Evolutionary conservation across 2,888 invertebrate species (phyloP).

Genomic region (Cantharis rustica): DNA sequence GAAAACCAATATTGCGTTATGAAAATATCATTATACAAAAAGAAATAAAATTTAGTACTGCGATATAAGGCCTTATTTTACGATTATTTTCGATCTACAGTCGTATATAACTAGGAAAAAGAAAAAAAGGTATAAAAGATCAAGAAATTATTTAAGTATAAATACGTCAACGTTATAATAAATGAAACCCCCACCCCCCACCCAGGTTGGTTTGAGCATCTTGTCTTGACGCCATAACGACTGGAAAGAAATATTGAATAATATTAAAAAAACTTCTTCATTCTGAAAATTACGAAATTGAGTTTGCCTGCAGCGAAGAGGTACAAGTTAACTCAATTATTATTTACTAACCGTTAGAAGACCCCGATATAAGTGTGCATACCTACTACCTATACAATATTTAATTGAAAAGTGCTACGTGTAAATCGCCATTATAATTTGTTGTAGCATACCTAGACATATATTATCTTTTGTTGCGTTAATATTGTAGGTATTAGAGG

Average conservation of each 20-base stretch:
- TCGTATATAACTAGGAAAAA: no score
- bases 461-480: not conserved
- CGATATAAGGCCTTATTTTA: no score
- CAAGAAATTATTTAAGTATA: no score
- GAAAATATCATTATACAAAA: no score
- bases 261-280: not conserved
- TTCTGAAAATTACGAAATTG: not conserved
- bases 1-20: no score
- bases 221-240: not conserved
- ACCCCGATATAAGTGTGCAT: not conserved
- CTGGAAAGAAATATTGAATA: no score
- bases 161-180: no score
- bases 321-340: not conserved
- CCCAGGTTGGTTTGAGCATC: no score
- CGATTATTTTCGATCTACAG: no score
- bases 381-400: not conserved
- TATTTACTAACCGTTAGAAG: not conserved
- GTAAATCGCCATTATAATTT: not conserved
- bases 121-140: no score
- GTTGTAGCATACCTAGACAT: not conserved
- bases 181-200: no score
- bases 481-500: not conserved
- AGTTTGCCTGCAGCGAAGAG: not conserved
- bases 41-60: no score
- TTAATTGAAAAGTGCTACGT: not conserved